Evolutionary conservation across 1,140 invertebrate genomes (phyloP).

Genomic region (Ips nitidus): DNA sequence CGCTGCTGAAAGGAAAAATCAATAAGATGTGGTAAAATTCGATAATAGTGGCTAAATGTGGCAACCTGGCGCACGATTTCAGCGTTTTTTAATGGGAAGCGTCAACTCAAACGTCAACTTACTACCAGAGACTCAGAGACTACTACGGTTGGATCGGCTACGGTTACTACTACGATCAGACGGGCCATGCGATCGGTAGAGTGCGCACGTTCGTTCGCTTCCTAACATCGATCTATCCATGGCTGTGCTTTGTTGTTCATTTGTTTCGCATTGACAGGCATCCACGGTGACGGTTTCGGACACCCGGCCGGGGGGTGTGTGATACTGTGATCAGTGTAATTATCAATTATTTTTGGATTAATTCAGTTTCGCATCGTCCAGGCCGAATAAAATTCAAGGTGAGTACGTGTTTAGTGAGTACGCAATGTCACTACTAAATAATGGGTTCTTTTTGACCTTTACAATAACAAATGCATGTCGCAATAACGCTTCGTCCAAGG

Average conservation of each 20-base stretch:
- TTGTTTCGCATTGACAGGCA: constrained; percentile 16
- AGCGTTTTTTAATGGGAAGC: too few species aligned
- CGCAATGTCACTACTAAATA: constrained; percentile 32
- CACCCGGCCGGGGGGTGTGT: background rate
- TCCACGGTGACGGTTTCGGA: background rate
- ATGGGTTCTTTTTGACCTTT: constrained; percentile 32
- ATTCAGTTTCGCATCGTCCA: constrained; percentile 7
- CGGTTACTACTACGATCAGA: constrained; percentile 6
- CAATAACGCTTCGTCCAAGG: constrained; percentile 27
- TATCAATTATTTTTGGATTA: constrained; percentile 24
- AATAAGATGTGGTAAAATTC: too few species aligned
- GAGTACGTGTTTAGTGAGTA: constrained; percentile 19
- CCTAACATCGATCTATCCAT: constrained; percentile 21
- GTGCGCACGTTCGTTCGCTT: constrained; percentile 21
- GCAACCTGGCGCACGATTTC: too few species aligned
- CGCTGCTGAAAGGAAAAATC: too few species aligned
- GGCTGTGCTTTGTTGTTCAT: constrained; percentile 33
- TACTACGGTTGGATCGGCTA: too few species aligned
- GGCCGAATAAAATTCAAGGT: constrained; percentile 32
- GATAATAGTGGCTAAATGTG: too few species aligned
- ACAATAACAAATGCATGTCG: constrained; percentile 31
- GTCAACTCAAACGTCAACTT: too few species aligned
- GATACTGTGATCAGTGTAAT: background rate
- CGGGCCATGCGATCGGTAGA: constrained; percentile 17
- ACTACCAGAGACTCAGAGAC: too few species aligned